phyloP scores from a whole-genome alignment of 2,888 invertebrate genomes.

The Epinotia ramella region DNA sequence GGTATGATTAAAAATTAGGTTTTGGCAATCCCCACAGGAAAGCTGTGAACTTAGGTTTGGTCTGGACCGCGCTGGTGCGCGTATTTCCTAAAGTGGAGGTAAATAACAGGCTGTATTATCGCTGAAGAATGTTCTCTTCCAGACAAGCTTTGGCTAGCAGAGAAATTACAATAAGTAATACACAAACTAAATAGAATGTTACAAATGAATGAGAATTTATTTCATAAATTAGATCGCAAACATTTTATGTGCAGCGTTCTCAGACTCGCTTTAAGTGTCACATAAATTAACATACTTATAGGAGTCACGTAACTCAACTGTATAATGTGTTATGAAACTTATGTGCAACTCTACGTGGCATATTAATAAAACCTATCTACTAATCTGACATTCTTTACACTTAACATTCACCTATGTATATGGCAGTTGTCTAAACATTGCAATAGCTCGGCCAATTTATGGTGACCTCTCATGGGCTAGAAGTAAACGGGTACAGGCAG shows the following conservation, averaged over 20 bases:
- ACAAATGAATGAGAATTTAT: neutral
- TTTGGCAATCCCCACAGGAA: no score
- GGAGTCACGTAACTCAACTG: slow-evolving; percentile 26
- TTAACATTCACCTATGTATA: slow-evolving; percentile 16
- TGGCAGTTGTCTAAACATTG: slow-evolving; percentile 25
- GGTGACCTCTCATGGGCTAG: neutral
- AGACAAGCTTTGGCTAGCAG: no score
- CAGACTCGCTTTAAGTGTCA: slow-evolving; percentile 19
- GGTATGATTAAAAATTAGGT: no score
- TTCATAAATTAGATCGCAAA: neutral
- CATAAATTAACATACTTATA: slow-evolving; percentile 39
- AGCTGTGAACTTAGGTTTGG: no score
- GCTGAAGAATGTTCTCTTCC: no score
- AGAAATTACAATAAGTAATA: no score
- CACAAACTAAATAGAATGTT: no score
- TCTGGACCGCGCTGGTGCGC: no score
- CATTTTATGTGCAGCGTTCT: neutral
- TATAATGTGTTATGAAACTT: slow-evolving; percentile 21
- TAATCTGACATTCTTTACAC: slow-evolving; percentile 34
- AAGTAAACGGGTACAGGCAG: neutral
- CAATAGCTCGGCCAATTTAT: slow-evolving; percentile 1
- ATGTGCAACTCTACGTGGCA: slow-evolving; percentile 10
- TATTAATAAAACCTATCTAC: slow-evolving; percentile 31
- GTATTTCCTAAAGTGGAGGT: no score
- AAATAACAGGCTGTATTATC: no score